These are phyloP conservation scores for Drosophila rhopaloa DNA, from an alignment of 1,140 invertebrate genomes.

Conservation along the genomic window DNA sequence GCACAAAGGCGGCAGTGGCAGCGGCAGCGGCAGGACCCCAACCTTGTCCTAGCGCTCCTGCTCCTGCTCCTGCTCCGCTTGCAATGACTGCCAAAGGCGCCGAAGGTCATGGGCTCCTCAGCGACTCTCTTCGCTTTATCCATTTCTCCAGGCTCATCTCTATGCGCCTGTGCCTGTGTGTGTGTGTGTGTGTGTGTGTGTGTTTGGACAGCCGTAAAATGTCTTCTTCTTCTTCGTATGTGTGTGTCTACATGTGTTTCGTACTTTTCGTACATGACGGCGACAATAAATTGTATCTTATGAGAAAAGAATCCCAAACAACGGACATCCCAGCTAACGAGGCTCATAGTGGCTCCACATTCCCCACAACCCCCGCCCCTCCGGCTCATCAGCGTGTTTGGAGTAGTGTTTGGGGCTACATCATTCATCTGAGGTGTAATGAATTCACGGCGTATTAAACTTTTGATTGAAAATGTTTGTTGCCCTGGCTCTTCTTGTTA, in stretches of 20 bases:
- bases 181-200: conserved; percentile 18
- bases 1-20: not conserved
- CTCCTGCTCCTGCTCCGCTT: conserved; percentile 4
- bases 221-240: conserved; percentile 37
- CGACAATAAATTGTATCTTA: conserved; percentile 82
- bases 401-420: conserved; percentile 1
- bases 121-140: conserved; percentile 7
- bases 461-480: conserved; percentile 66
- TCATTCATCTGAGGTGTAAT: conserved; percentile 60
- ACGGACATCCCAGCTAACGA: conserved; percentile 44
- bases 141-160: not conserved
- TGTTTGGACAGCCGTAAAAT: conserved; percentile 53
- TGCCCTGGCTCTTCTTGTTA: conserved; percentile 10
- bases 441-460: conserved; percentile 71
- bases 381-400: not conserved
- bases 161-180: not conserved
- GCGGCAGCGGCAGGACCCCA: not conserved
- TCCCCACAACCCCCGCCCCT: not conserved
- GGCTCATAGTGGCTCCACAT: not conserved
- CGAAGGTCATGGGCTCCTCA: conserved; percentile 66
- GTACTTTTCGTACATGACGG: conserved; percentile 60
- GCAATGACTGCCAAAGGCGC: conserved; percentile 68
- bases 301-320: conserved; percentile 70
- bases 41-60: not conserved
- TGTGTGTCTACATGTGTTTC: conserved; percentile 53